Evolutionary conservation across 2,888 invertebrate species (phyloP).

Genomic region (Carterocephalus palaemon): DNA sequence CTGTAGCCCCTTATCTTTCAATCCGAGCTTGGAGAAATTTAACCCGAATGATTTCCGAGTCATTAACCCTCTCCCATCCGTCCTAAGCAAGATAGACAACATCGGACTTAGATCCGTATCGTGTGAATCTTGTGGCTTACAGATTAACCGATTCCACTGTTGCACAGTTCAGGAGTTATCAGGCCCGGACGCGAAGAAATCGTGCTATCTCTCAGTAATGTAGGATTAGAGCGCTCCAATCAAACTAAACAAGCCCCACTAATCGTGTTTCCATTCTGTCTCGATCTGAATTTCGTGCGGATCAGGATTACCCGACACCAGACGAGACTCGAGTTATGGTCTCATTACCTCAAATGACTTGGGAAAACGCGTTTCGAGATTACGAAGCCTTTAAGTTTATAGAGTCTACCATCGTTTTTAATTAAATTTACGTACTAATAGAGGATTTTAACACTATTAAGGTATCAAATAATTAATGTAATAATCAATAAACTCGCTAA

Average conservation of each 20-base stretch:
- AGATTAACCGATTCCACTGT: slow-evolving; percentile 68
- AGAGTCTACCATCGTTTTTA: slow-evolving; percentile 14
- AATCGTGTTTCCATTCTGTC: slow-evolving; percentile 74
- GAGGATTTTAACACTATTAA: neutral
- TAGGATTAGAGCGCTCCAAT: slow-evolving; percentile 71
- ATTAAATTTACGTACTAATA: slow-evolving; percentile 18
- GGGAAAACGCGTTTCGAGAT: slow-evolving; percentile 23
- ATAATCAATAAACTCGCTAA: too few relatives aligned
- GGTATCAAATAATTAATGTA: neutral
- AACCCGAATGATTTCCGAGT: slow-evolving; percentile 77
- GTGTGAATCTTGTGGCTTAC: slow-evolving; percentile 65
- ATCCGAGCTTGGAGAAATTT: slow-evolving; percentile 69
- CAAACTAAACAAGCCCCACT: slow-evolving; percentile 76
- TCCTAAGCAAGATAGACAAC: slow-evolving; percentile 78
- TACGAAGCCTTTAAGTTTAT: slow-evolving; percentile 23
- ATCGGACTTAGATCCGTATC: slow-evolving; percentile 75
- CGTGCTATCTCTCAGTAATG: slow-evolving; percentile 73
- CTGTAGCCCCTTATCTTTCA: slow-evolving; percentile 72
- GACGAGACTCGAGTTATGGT: slow-evolving; percentile 66
- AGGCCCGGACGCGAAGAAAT: slow-evolving; percentile 71
- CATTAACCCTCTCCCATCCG: slow-evolving; percentile 71
- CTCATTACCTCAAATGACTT: slow-evolving; percentile 68
- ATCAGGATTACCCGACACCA: slow-evolving; percentile 61
- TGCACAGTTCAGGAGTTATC: slow-evolving; percentile 71
- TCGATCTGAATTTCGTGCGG: slow-evolving; percentile 66